Conservation (phyloP, 2,113 vertebrate species). For the Xiphias gladius region DNA sequence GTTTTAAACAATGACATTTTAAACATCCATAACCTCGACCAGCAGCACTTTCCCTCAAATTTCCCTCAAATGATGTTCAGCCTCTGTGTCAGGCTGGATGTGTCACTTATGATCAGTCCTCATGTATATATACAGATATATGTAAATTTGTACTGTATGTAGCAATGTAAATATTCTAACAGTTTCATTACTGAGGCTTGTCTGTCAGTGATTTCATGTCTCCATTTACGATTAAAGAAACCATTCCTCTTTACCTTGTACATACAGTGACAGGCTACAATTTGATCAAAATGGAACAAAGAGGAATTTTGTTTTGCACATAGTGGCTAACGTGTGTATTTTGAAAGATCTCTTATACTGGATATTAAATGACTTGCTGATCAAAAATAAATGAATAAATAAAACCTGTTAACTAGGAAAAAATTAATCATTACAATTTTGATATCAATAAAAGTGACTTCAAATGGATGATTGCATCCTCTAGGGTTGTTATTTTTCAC, state of each 20-base stretch:
- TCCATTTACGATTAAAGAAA: neutral
- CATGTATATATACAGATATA: conserved; percentile 12
- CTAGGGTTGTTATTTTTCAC: conserved; percentile 15
- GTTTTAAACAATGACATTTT: conserved; percentile 59
- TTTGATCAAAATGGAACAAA: conserved; percentile 39
- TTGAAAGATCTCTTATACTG: conserved; percentile 19
- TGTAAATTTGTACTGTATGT: neutral
- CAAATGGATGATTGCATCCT: conserved; percentile 8
- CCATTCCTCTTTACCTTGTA: conserved; percentile 12
- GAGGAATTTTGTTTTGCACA: neutral
- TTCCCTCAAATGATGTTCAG: conserved; percentile 11
- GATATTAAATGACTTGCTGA: conserved; percentile 19
- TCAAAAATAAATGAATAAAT: neutral
- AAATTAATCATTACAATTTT: neutral
- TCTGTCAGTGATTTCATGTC: neutral
- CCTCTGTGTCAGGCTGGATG: neutral
- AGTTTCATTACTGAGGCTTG: neutral
- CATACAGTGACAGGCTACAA: conserved; percentile 18
- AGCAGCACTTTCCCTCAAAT: conserved; percentile 47
- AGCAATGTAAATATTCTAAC: neutral
- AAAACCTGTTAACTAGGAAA: neutral
- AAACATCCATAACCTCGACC: conserved; percentile 64
- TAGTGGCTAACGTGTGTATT: neutral
- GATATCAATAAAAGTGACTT: conserved; percentile 18
- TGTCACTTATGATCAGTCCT: conserved; percentile 4